These are phyloP conservation scores for Bos javanicus DNA, from an alignment of 2,113 vertebrate species.

Conservation along the genomic window DNA sequence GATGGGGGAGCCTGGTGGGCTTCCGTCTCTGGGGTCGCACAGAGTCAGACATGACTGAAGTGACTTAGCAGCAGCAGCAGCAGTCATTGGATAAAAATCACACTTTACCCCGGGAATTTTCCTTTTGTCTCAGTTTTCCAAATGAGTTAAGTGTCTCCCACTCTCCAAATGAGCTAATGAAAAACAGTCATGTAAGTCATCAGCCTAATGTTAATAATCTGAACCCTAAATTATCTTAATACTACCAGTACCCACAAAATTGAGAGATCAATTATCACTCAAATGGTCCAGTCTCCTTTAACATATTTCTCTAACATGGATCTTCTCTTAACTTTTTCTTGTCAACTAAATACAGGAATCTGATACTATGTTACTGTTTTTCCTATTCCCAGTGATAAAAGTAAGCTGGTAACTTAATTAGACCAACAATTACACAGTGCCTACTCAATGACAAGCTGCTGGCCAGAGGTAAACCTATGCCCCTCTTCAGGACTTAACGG, in stretches of 20 bases:
- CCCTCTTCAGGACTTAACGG: neutral
- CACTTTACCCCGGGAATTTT: neutral
- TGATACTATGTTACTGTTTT: neutral
- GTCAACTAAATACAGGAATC: neutral
- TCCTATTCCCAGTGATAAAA: neutral
- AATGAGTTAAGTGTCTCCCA: neutral
- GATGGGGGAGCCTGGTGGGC: too few relatives aligned
- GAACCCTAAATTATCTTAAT: neutral
- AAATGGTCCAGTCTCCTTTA: neutral
- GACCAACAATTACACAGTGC: neutral
- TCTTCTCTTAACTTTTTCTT: neutral
- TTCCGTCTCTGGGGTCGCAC: too few relatives aligned
- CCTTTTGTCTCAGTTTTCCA: neutral
- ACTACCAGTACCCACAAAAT: neutral
- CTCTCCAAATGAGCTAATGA: neutral
- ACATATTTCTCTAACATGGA: neutral
- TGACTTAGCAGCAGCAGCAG: too few relatives aligned
- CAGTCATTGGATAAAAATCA: neutral
- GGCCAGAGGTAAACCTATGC: neutral
- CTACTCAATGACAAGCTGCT: neutral
- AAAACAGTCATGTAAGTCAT: neutral
- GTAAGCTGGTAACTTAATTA: neutral
- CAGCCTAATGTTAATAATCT: neutral
- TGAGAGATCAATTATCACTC: neutral
- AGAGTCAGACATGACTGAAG: too few relatives aligned